phyloP scores from a whole-genome alignment of 1,140 invertebrate species.

The Triops cancriformis region DNA sequence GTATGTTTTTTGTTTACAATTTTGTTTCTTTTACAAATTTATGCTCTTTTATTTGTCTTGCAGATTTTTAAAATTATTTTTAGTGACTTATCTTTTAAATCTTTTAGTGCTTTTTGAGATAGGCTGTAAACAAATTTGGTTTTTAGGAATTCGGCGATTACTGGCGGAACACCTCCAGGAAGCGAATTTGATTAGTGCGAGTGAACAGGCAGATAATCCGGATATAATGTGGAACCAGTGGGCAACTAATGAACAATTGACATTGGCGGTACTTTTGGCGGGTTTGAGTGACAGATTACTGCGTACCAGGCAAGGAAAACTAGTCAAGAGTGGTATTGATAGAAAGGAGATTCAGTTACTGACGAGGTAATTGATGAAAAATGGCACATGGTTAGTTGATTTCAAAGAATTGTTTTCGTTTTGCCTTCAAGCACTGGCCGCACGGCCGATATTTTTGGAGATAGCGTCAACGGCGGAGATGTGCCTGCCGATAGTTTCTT shows the following conservation, averaged over 20 bases:
- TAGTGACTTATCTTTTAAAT: too few species aligned
- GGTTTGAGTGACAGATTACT: constrained; percentile 44
- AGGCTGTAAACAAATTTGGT: too few species aligned
- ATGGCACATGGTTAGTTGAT: too few species aligned
- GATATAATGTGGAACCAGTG: constrained; percentile 36
- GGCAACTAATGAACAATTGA: constrained; percentile 44
- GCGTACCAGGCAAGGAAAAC: constrained; percentile 38
- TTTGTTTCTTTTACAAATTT: too few species aligned
- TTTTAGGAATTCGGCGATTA: constrained; percentile 25
- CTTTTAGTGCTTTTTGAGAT: too few species aligned
- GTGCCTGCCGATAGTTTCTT: constrained; percentile 37
- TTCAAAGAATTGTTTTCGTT: neutral
- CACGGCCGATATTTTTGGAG: constrained; percentile 42
- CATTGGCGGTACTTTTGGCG: constrained; percentile 43
- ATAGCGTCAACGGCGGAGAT: constrained; percentile 47
- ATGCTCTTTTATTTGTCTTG: too few species aligned
- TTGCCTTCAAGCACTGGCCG: constrained; percentile 39
- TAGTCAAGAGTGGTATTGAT: constrained; percentile 43
- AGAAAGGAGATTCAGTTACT: constrained; percentile 37
- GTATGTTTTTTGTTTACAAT: too few species aligned
- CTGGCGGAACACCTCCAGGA: constrained; percentile 25
- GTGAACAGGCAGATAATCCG: constrained; percentile 19
- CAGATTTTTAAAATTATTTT: too few species aligned
- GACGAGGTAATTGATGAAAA: constrained; percentile 40
- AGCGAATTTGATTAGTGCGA: constrained; percentile 14